Percentiles rank a stretch among this genome's conserved stretches.
These are phyloP conservation scores for Conus ventricosus DNA, from an alignment of 1,140 invertebrate species.

Conservation along the genomic window DNA sequence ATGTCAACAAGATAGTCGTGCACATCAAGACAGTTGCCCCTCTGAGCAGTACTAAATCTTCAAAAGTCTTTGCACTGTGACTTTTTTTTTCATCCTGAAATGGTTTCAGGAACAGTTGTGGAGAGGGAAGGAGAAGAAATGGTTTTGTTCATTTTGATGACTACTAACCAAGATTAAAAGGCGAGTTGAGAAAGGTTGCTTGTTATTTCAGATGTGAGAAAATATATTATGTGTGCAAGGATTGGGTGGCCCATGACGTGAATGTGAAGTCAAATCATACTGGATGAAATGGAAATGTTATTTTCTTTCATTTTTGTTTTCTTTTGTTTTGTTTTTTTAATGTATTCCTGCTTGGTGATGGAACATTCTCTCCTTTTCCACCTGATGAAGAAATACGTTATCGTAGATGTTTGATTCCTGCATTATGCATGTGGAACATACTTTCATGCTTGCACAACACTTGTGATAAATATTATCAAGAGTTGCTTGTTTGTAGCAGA, in stretches of 20 bases:
- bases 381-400: neutral
- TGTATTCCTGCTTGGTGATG: neutral
- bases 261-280: neutral
- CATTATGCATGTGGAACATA: conserved; percentile 1
- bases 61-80: no score
- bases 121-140: no score
- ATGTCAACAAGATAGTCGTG: no score
- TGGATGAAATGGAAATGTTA: neutral
- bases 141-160: no score
- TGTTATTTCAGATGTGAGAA: no score
- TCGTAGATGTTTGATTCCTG: neutral
- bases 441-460: neutral
- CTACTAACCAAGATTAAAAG: no score
- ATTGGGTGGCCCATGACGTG: neutral
- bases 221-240: neutral
- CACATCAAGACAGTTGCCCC: no score
- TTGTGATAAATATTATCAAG: conserved; percentile 18
- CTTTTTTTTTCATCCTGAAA: no score
- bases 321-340: neutral
- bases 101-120: no score
- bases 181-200: no score
- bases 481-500: neutral
- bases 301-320: neutral
- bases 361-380: neutral
- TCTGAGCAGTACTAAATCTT: no score